Base-by-base conservation (phyloP, 2,113 vertebrate species). In the Phasianus colchicus region DNA sequence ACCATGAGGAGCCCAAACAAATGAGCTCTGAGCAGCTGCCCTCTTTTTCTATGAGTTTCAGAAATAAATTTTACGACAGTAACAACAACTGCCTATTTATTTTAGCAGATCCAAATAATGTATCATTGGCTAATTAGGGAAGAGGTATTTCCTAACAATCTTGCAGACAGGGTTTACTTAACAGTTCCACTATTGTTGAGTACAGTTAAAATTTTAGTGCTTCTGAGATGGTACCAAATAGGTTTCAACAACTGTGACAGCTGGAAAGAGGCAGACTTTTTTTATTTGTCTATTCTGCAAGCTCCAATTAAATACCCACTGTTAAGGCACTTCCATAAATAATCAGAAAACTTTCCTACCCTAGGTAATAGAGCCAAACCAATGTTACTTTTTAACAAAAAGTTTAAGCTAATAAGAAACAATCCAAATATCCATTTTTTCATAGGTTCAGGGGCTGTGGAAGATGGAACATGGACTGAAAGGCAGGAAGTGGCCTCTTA, bases 201-300 rank as follows among this genome's bases (percentile, higher is more conserved):
- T 76, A 85, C 11, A 85, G 84, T 87, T 89, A 87, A 92, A 90
- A 88, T 78, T 88, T 92, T 93, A 92, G 73, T 78, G n/a, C 52
- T 95, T 43, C 54, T 90, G 69, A 89, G 83, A 61, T 22, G 20
- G 76, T 78, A 91, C 65, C 82, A 91, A 92, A 81, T 43, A 95
- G 47, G 47, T 27, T 94, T 83, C 78, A 93, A 92, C 38, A 91
- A 88, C 52, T 83, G 69, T 71, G 76, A 83, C 91, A 95, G 65
- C 79, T 92, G 88, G 88, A 74, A 92, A 90, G 60, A 91, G 27
- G 43, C 85, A 84, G 47, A 64, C 30, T 32, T 80, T 43, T 34
- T 71, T 87, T 83, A 64, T 85, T 89, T 83, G 25, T 78, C 72
- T 90, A 4, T 86, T 82, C 80, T 83, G 73, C 47, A 95, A 91